phyloP scores from a whole-genome alignment of 2,888 invertebrate genomes.

The Hemithea aestivaria region DNA sequence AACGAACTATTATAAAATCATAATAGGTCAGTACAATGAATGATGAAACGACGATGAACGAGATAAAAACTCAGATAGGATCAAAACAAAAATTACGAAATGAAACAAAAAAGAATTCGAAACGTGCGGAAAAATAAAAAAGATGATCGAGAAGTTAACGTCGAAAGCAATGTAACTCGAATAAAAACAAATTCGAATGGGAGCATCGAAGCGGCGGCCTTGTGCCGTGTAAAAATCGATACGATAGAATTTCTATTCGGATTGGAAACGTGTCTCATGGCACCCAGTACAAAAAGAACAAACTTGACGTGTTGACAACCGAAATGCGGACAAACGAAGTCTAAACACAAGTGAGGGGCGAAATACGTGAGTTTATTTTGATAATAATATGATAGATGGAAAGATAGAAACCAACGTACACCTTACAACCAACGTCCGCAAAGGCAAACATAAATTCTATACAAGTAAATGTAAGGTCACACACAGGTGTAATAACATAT shows the following conservation, averaged over 20 bases:
- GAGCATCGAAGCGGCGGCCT: slow-evolving; percentile 18
- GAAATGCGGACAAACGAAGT: slow-evolving; percentile 24
- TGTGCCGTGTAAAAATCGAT: slow-evolving; percentile 26
- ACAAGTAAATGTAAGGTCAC: too few relatives aligned
- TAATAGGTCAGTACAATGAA: too few relatives aligned
- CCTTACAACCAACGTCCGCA: too few relatives aligned
- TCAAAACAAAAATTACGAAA: slow-evolving; percentile 6
- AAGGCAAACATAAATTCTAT: too few relatives aligned
- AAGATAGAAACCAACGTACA: too few relatives aligned
- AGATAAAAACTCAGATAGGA: slow-evolving; percentile 1
- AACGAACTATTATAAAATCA: too few relatives aligned
- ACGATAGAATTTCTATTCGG: slow-evolving; percentile 32
- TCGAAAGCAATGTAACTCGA: slow-evolving; percentile 20
- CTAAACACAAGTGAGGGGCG: slow-evolving; percentile 14
- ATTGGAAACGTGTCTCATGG: slow-evolving; percentile 33
- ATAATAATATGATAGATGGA: too few relatives aligned
- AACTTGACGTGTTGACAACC: slow-evolving; percentile 37
- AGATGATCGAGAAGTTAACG: slow-evolving; percentile 10
- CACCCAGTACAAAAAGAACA: slow-evolving; percentile 26
- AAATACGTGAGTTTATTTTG: slow-evolving; percentile 13
- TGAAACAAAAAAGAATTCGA: slow-evolving; percentile 14
- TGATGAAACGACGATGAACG: too few relatives aligned
- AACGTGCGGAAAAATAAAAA: slow-evolving; percentile 17
- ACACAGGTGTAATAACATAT: too few relatives aligned
- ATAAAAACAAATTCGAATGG: slow-evolving; percentile 24